Conservation (phyloP, 2,888 invertebrate species). For the Trisateles emortualis region DNA sequence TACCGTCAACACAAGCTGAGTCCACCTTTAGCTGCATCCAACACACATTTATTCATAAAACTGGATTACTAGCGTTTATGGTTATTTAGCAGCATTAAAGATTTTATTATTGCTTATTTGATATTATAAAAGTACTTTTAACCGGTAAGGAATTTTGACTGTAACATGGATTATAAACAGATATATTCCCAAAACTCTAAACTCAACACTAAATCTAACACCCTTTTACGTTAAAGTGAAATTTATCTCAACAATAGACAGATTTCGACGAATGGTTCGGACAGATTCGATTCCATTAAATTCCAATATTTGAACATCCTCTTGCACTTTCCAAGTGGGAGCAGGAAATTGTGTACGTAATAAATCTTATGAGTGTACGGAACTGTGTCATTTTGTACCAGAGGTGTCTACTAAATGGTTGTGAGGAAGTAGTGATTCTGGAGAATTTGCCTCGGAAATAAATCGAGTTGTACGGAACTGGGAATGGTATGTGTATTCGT, state of each 20-base stretch:
- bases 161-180: no score
- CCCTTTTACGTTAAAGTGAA: slow-evolving; percentile 34
- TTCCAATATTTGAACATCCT: slow-evolving; percentile 52
- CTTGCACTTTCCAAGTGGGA: slow-evolving; percentile 39
- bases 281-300: slow-evolving; percentile 50
- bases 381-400: slow-evolving; percentile 29
- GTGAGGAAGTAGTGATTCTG: slow-evolving; percentile 38
- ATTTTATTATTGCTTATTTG: no score
- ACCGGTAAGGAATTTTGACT: no score
- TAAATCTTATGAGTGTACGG: slow-evolving; percentile 35
- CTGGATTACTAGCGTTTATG: no score
- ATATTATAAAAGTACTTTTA: no score
- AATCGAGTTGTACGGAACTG: slow-evolving; percentile 27
- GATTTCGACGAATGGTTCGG: slow-evolving; percentile 29
- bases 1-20: no score
- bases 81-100: no score
- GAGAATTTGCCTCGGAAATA: slow-evolving; percentile 43
- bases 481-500: slow-evolving; percentile 23
- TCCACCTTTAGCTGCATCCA: no score
- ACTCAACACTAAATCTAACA: slow-evolving; percentile 23
- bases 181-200: slow-evolving; percentile 22
- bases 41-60: no score
- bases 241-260: slow-evolving; percentile 39
- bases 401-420: slow-evolving; percentile 39
- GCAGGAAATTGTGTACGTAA: slow-evolving; percentile 42